phyloP scores from a whole-genome alignment of 2,113 vertebrate genomes.

The Gymnogyps californianus region DNA sequence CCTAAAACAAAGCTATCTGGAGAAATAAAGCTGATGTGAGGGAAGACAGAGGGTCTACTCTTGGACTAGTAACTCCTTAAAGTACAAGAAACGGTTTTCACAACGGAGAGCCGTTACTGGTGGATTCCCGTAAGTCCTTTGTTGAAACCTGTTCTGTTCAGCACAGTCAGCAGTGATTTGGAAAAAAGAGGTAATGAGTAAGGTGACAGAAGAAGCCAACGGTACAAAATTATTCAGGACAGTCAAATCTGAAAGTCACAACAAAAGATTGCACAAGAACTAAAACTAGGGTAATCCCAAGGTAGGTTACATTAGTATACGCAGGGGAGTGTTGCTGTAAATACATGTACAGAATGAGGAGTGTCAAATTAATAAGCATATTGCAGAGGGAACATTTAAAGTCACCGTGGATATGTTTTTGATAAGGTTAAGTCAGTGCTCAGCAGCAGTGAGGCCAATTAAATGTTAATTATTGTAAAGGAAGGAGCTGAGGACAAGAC shows the following conservation, averaged over 20 bases:
- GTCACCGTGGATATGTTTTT: slow-evolving; percentile 5
- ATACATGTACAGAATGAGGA: background rate
- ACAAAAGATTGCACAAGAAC: background rate
- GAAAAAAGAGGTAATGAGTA: background rate
- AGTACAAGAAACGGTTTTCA: background rate
- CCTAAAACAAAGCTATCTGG: background rate
- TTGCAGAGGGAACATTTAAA: slow-evolving; percentile 23
- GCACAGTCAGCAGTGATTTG: background rate
- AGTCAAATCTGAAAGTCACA: slow-evolving; percentile 1
- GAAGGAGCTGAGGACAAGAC: slow-evolving; percentile 4
- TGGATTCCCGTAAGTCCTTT: background rate
- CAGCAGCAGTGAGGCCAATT: slow-evolving; percentile 35
- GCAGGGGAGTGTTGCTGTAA: background rate
- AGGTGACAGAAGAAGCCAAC: background rate
- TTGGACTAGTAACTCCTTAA: background rate
- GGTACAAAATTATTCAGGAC: slow-evolving; percentile 13
- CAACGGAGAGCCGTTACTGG: background rate
- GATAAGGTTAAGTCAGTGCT: slow-evolving; percentile 49
- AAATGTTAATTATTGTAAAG: slow-evolving; percentile 46
- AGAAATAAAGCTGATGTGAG: background rate
- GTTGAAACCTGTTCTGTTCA: background rate
- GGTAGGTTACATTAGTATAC: background rate
- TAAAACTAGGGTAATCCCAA: background rate
- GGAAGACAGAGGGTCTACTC: background rate
- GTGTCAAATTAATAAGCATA: background rate